Conservation (phyloP, 2,888 invertebrate genomes). For the Autographa gamma region DNA sequence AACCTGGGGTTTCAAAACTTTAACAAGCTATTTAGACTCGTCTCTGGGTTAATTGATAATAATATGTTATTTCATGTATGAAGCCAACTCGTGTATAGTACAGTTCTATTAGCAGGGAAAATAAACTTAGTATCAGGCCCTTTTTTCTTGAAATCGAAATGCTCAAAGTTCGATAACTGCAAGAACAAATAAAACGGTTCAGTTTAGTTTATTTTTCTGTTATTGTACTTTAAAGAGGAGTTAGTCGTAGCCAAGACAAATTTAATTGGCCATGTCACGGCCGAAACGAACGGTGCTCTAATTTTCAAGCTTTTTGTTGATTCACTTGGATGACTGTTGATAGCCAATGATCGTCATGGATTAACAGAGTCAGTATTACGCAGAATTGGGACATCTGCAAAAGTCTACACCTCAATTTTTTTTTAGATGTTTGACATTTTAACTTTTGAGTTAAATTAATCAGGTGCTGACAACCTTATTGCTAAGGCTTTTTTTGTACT, state of each 20-base stretch:
- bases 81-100: too few relatives aligned
- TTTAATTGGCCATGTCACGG: slow-evolving; percentile 47
- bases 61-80: too few relatives aligned
- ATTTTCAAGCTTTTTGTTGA: slow-evolving; percentile 43
- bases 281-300: slow-evolving; percentile 28
- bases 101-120: too few relatives aligned
- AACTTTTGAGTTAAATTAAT: not conserved
- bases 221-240: slow-evolving; percentile 28
- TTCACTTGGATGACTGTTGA: slow-evolving; percentile 26
- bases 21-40: too few relatives aligned
- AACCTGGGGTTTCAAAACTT: too few relatives aligned
- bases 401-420: not conserved
- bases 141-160: not conserved
- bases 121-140: not conserved
- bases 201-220: not conserved
- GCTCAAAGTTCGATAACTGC: not conserved
- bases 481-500: not conserved
- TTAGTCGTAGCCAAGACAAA: slow-evolving; percentile 34
- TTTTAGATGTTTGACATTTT: too few relatives aligned
- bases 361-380: not conserved
- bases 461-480: not conserved
- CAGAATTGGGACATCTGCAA: not conserved
- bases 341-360: slow-evolving; percentile 15
- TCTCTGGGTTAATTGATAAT: too few relatives aligned
- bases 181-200: not conserved